Conservation (phyloP, 2,888 invertebrate species). For the Tetropium fuscum region DNA sequence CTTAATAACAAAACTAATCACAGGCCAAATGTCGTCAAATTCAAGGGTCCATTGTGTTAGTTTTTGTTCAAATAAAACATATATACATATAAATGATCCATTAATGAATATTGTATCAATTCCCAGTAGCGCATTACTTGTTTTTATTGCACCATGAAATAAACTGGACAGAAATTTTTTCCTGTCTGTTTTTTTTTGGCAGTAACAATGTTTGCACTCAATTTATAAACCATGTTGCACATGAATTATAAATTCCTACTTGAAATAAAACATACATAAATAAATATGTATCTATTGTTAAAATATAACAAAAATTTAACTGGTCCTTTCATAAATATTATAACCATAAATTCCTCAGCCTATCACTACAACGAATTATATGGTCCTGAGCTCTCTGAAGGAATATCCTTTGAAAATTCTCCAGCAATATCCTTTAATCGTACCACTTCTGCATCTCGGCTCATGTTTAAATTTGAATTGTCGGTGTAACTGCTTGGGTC, state of each 20-base stretch:
- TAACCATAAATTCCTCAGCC: neutral
- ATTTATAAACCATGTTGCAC: too few relatives aligned
- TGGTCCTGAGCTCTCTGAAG: slow-evolving; percentile 11
- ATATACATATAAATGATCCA: too few relatives aligned
- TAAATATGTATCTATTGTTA: slow-evolving; percentile 2
- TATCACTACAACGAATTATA: slow-evolving; percentile 8
- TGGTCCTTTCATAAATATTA: neutral
- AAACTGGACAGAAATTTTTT: too few relatives aligned
- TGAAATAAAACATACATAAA: neutral
- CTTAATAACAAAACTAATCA: too few relatives aligned
- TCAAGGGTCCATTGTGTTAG: too few relatives aligned
- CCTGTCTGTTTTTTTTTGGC: too few relatives aligned
- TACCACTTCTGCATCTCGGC: slow-evolving; percentile 57
- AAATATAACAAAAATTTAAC: neutral
- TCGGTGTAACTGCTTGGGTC: slow-evolving; percentile 51
- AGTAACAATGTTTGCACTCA: too few relatives aligned
- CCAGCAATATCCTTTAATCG: slow-evolving; percentile 55
- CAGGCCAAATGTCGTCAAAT: too few relatives aligned
- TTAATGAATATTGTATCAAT: too few relatives aligned
- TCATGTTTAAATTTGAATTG: slow-evolving; percentile 35
- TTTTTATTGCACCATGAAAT: too few relatives aligned
- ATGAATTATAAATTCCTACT: neutral
- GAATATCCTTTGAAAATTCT: neutral
- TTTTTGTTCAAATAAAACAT: too few relatives aligned
- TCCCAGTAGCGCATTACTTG: too few relatives aligned